phyloP scores from a whole-genome alignment of 2,113 vertebrate genomes.

The Ceuthmochares aereus region DNA sequence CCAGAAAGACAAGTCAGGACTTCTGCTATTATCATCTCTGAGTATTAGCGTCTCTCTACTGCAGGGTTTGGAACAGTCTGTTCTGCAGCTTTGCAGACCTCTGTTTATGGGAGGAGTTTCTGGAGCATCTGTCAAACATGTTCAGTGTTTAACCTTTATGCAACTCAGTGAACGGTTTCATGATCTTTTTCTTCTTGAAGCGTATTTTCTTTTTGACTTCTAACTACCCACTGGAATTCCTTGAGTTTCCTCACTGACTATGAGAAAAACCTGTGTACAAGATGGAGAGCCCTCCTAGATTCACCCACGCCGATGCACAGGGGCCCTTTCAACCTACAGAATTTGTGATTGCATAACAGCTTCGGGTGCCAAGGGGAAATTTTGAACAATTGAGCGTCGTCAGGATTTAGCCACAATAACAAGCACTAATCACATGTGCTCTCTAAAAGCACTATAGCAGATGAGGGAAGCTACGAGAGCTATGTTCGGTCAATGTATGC shows the following conservation, averaged over 20 bases:
- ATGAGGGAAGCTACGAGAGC: conserved; percentile 21
- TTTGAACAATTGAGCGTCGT: conserved; percentile 48
- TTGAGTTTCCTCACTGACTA: neutral
- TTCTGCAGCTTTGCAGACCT: conserved; percentile 15
- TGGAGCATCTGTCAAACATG: conserved; percentile 32
- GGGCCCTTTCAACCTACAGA: conserved; percentile 19
- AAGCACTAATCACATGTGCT: conserved; percentile 33
- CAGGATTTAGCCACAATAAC: conserved; percentile 61
- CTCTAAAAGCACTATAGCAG: conserved; percentile 23
- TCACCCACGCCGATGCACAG: neutral
- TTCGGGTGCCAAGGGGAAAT: conserved; percentile 39
- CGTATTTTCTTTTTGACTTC: conserved; percentile 17
- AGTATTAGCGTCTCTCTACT: neutral
- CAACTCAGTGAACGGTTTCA: neutral
- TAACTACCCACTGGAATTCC: neutral
- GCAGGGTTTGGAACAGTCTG: neutral
- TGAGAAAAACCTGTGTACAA: neutral
- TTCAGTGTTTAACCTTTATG: conserved; percentile 39
- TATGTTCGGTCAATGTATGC: neutral
- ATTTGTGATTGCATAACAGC: conserved; percentile 44
- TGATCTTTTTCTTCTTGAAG: neutral
- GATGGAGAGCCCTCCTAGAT: neutral
- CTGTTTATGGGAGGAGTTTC: conserved; percentile 13
- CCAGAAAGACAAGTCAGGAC: conserved; percentile 13
- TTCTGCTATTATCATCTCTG: neutral